A percentile compares a stretch with the other conserved stretches of the same genome.
phyloP scores from a whole-genome alignment of 2,797 vertebrate genomes.

The Chelidonichthys spinosus region DNA sequence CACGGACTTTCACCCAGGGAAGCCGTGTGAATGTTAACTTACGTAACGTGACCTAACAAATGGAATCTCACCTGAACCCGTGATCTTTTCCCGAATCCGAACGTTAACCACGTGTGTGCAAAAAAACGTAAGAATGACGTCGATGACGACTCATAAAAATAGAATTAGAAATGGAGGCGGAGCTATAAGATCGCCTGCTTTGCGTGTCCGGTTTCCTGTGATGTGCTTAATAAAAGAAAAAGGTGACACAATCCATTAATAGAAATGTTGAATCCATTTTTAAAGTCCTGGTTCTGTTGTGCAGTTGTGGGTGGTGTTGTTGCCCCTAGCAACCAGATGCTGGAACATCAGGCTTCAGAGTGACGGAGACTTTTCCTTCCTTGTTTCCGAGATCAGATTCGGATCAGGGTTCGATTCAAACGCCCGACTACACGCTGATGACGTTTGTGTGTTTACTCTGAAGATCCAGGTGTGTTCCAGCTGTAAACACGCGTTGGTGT shows the following conservation, averaged over 20 bases:
- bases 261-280: not conserved
- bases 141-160: too few species aligned
- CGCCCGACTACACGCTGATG: not conserved
- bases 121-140: too few species aligned
- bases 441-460: not conserved
- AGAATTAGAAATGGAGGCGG: too few species aligned
- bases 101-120: too few species aligned
- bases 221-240: not conserved
- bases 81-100: too few species aligned
- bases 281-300: not conserved
- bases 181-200: not conserved
- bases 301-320: not conserved
- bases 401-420: not conserved
- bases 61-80: too few species aligned
- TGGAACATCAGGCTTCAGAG: conserved; percentile 12
- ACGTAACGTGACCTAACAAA: too few species aligned
- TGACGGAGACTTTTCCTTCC: not conserved
- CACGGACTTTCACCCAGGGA: too few species aligned
- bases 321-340: conserved; percentile 19
- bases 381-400: not conserved
- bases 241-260: not conserved
- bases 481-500: conserved; percentile 7
- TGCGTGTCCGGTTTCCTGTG: not conserved
- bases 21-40: too few species aligned
- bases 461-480: conserved; percentile 18